Conservation (phyloP, 2,797 vertebrate genomes). For the Esox lucius region DNA sequence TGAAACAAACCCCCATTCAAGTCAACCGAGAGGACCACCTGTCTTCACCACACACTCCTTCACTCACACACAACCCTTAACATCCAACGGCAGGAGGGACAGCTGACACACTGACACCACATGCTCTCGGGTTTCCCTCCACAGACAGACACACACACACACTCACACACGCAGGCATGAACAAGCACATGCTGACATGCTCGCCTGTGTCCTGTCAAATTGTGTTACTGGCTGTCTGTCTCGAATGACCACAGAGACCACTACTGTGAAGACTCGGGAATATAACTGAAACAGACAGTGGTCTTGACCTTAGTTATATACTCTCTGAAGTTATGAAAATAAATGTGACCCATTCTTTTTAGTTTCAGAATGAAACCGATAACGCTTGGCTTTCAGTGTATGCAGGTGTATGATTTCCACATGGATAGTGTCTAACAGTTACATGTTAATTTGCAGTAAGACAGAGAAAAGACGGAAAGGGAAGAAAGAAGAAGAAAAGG, state of each 20-base stretch:
- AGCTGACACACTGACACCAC: conserved; percentile 72
- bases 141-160: conserved; percentile 14
- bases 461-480: background rate
- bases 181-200: conserved; percentile 28
- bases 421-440: background rate
- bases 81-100: conserved; percentile 62
- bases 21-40: conserved; percentile 75
- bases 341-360: background rate
- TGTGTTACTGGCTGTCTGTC: conserved; percentile 15
- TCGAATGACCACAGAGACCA: background rate
- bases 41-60: conserved; percentile 67
- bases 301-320: background rate
- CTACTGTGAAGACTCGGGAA: background rate
- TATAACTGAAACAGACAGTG: conserved; percentile 2
- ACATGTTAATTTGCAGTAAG: background rate
- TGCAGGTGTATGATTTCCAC: background rate
- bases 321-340: background rate
- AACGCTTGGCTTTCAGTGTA: background rate
- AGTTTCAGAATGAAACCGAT: background rate
- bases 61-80: conserved; percentile 55
- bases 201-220: conserved; percentile 8
- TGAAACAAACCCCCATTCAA: conserved; percentile 75
- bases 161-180: conserved; percentile 22
- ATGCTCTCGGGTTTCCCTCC: conserved; percentile 65
- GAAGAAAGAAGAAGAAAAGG: background rate